Percentiles rank a stretch among this genome's conserved stretches.
phyloP scores from a whole-genome alignment of 2,797 vertebrate species.

The Triplophysa yarkandensis region DNA sequence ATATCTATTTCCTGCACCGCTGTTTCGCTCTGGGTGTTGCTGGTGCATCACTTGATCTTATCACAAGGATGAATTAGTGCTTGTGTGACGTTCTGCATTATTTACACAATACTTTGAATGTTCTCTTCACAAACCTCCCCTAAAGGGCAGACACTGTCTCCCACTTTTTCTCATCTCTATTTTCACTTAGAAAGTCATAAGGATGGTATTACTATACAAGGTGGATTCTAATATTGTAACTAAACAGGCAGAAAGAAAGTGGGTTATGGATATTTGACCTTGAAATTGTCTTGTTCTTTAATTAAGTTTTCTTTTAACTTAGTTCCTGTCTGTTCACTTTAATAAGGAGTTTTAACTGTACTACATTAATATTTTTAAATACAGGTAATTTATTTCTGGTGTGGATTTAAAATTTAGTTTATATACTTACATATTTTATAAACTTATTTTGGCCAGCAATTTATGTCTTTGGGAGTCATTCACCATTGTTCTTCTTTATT shows the following conservation, averaged over 20 bases:
- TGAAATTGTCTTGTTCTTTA: no score
- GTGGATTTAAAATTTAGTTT: no score
- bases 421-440: not conserved
- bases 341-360: no score
- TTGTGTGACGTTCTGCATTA: slow-evolving; percentile 26
- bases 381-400: not conserved
- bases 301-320: no score
- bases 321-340: no score
- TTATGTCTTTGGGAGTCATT: not conserved
- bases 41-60: slow-evolving; percentile 19
- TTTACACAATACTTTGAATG: slow-evolving; percentile 16
- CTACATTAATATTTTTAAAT: no score
- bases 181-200: not conserved
- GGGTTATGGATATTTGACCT: no score
- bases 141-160: not conserved
- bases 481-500: not conserved
- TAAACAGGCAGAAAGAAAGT: not conserved
- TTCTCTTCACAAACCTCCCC: not conserved
- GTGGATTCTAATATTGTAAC: not conserved
- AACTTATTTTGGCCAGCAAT: no score
- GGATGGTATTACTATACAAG: no score
- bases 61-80: slow-evolving; percentile 16
- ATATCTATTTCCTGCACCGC: slow-evolving; percentile 13
- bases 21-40: slow-evolving; percentile 34
- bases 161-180: not conserved